A percentile compares a stretch with the other conserved stretches of the same genome.
Conservation (phyloP, 2,888 invertebrate genomes). For the Protophormia terraenovae region DNA sequence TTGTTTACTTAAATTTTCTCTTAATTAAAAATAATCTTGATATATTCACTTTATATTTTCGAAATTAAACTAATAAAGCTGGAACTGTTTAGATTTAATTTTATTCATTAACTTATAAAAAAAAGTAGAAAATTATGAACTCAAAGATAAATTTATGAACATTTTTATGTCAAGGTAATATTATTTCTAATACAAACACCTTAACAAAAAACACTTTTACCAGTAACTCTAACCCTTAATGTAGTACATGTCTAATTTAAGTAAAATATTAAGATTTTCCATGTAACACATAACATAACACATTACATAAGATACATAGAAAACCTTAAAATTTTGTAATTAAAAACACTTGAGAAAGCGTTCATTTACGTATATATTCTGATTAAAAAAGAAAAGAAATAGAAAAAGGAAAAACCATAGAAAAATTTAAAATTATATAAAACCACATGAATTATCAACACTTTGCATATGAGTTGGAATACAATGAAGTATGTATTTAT, state of each 20-base stretch:
- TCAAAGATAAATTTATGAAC: not conserved
- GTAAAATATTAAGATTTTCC: not conserved
- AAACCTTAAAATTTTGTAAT: conserved; percentile 3
- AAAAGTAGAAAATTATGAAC: not conserved
- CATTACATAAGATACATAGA: not conserved
- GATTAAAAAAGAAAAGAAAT: not conserved
- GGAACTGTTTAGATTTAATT: not conserved
- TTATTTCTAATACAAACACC: not conserved
- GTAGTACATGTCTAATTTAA: not conserved
- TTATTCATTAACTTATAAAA: not conserved
- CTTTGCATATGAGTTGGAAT: conserved; percentile 37
- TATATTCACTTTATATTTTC: not conserved
- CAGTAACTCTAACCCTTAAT: not conserved
- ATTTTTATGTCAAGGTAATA: not conserved
- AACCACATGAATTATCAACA: conserved; percentile 35
- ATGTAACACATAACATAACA: not conserved
- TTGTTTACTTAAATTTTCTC: not conserved
- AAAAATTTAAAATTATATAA: conserved; percentile 10
- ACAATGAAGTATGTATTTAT: no score
- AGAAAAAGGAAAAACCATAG: not conserved
- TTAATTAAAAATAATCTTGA: not conserved
- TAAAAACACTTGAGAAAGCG: not conserved
- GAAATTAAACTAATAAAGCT: not conserved
- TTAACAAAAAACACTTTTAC: not conserved
- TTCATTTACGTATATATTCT: not conserved